Conservation (phyloP, 2,888 invertebrate genomes). For the Cryptocheilus praepositus region DNA sequence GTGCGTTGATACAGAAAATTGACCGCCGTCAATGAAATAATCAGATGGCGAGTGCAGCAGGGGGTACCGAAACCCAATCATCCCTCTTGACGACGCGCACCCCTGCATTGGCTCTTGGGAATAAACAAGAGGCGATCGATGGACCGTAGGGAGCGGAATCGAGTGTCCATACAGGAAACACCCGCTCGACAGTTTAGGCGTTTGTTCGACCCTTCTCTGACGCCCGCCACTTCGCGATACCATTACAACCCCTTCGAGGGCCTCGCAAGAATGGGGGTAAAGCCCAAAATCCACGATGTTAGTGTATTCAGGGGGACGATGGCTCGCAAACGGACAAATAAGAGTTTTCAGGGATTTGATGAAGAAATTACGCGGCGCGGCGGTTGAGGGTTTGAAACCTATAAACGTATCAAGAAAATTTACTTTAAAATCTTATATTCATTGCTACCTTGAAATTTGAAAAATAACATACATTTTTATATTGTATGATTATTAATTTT, state of each 20-base stretch:
- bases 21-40: constrained; percentile 27
- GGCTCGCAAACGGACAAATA: too few species aligned
- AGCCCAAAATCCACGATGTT: too few species aligned
- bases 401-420: too few species aligned
- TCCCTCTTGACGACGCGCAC: constrained; percentile 33
- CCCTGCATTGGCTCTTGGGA: constrained; percentile 50
- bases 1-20: too few species aligned
- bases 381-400: too few species aligned
- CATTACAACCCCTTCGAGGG: constrained; percentile 31
- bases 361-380: too few species aligned
- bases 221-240: constrained; percentile 37
- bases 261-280: background rate
- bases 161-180: constrained; percentile 48
- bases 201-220: constrained; percentile 44
- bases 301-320: background rate
- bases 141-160: constrained; percentile 45
- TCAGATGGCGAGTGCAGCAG: constrained; percentile 23
- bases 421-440: too few species aligned
- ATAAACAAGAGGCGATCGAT: constrained; percentile 59
- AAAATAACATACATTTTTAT: too few species aligned
- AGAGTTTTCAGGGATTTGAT: too few species aligned
- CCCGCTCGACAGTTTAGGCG: constrained; percentile 36
- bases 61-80: constrained; percentile 29
- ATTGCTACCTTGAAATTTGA: too few species aligned
- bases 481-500: too few species aligned